Evolutionary conservation across 1,140 invertebrate species (phyloP), one percentile per base, ranked within the genome.

Genomic region (Musca vetustissima): DNA sequence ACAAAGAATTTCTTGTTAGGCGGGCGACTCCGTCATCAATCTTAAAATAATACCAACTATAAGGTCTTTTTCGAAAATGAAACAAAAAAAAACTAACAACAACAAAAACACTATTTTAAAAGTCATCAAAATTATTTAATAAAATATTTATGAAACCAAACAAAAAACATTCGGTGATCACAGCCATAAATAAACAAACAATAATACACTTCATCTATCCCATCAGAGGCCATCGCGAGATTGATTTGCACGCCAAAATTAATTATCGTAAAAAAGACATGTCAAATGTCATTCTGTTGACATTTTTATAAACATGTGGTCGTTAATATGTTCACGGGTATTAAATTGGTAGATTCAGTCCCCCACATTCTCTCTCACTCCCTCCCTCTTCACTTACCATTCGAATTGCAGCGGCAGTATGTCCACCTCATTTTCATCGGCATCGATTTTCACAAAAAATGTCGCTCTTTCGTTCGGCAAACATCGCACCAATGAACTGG

Each of bases 361-460:
- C 28, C 28, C 8, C 8, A 4, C 28, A 28, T 28, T 28, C 28
- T 8, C 28, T 8, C 28, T 4, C 28, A 28, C 28, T 28, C 28
- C 11, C 36, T 13, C 14, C 49, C 64, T 24, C 32, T 24, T 21
- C 43, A 75, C 79, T 80, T 81, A 81, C 79, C 79, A 81, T 59
- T 81, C 76, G 68, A 81, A 81, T 75, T 78, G 76, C 72, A 81
- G 76, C 70, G 79, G 79, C 73, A 81, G 61, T 64, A 79, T 75
- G 24, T 73, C 55, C 59, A 76, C 76, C 32, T 81, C 79, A 61
- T 61, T 36, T 66, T 81, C 77, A 52, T 74, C 73, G 72, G 79
- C 79, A 70, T 81, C 79, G 70, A 81, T 81, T 72, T 81, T 81
- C 53, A 81, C 79, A 67, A 81, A 81, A 59, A 81, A 81, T 19